Evolutionary conservation across 2,888 invertebrate genomes (phyloP), one percentile per base, ranked within the genome.

Genomic region (Chrysomela aeneicollis): DNA sequence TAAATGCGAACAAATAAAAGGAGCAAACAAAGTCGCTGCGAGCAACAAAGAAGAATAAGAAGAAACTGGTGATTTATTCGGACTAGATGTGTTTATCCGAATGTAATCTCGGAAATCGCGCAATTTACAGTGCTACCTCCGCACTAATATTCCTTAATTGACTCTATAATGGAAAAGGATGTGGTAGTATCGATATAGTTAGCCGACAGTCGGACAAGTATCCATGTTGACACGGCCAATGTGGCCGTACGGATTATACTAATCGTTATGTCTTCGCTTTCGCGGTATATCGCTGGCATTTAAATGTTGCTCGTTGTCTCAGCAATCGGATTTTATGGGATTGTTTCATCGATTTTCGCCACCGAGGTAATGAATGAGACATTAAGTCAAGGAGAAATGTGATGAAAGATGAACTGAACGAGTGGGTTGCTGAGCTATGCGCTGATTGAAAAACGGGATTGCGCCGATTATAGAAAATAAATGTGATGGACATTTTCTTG

Each of bases 121-220:
- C 73, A 76, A 77, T 78, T 77, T 77, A 75, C 74, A 77, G 76
- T 73, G 73, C 74, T 74, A 73, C 74, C 73, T 72, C 70, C 73
- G 73, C 76, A 72, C 75, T 74, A 74, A 75, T 76, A 75, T 75
- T 73, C 74, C 70, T 73, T 74, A 74, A 74, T 74, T 74, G 77
- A 76, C 76, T 75, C 74, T 72, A 73, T 77, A 77, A 76, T 74
- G 74, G 74, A 71, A 68, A 66, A 70, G 72, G 68, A 73, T 72
- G 73, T 73, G 72, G 68, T 66, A 68, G 59, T 73, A 74, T 71
- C 74, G 67, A 70, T 69, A 68, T 66, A 65, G 66, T 70, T 68
- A 66, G 75, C 71, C 73, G 72, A 73, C 73, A 62, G 66, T 67
- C 59, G 75, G 73, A 75, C 76, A 74, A 67, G 76, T 75, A 74